Percentiles rank a stretch among this genome's conserved stretches.
Conservation (phyloP, 1,140 invertebrate species). For the Megalopta genalis region DNA sequence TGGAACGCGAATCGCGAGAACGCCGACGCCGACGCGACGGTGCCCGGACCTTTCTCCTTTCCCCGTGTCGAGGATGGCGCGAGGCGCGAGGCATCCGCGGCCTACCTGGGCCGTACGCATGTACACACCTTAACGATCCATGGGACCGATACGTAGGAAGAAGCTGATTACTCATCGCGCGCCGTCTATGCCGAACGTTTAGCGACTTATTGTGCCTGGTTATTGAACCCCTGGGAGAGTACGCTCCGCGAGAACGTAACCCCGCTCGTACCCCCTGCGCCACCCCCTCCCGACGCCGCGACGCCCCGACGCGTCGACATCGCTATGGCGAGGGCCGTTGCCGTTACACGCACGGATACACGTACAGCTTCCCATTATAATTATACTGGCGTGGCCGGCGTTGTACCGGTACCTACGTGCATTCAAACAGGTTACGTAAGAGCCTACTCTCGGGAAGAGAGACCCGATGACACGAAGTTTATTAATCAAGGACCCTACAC, state of each 20-base stretch:
- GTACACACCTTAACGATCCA: constrained; percentile 52
- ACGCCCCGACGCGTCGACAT: no score
- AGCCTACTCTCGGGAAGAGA: constrained; percentile 1
- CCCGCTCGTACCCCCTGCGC: neutral
- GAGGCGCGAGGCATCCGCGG: neutral
- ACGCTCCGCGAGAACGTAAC: neutral
- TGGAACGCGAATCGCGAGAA: no score
- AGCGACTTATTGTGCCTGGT: constrained; percentile 64
- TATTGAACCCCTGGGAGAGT: constrained; percentile 67
- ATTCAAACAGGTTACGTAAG: constrained; percentile 59
- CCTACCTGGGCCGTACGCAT: constrained; percentile 2
- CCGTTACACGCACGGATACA: constrained; percentile 42
- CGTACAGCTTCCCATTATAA: constrained; percentile 55
- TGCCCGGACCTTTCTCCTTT: no score
- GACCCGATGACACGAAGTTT: constrained; percentile 47
- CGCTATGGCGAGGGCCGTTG: neutral
- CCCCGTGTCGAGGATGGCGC: constrained; percentile 2
- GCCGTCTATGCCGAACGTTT: constrained; percentile 57
- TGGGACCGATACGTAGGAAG: constrained; percentile 53
- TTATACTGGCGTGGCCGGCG: constrained; percentile 35
- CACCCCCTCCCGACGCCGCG: neutral
- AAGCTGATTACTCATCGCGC: constrained; percentile 66
- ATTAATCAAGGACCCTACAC: constrained; percentile 22
- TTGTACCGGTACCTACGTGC: constrained; percentile 48
- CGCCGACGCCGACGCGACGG: no score